These are phyloP conservation scores for Bombycilla garrulus DNA, from an alignment of 2,113 vertebrate species.

Conservation along the genomic window DNA sequence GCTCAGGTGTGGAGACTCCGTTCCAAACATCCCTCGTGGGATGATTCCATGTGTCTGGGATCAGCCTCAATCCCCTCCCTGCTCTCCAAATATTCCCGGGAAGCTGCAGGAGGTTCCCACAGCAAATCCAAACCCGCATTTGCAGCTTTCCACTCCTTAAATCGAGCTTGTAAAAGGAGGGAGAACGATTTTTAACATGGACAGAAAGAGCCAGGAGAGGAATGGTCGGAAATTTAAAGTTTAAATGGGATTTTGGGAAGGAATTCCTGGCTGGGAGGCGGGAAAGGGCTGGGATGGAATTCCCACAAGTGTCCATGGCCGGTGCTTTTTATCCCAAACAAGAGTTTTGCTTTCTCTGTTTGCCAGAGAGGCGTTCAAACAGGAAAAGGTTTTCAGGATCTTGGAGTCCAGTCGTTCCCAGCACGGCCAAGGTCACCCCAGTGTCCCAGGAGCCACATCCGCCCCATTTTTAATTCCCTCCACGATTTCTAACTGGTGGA, in stretches of 20 bases:
- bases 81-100: neutral
- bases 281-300: neutral
- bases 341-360: neutral
- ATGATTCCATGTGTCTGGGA: neutral
- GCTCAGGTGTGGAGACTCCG: neutral
- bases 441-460: neutral
- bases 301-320: neutral
- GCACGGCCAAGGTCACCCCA: neutral
- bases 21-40: neutral
- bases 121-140: neutral
- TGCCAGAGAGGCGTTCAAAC: fast-evolving
- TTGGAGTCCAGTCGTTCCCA: neutral
- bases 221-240: fast-evolving
- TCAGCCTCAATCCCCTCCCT: fast-evolving
- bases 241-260: too few relatives aligned
- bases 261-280: neutral
- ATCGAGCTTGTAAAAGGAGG: neutral
- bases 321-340: neutral
- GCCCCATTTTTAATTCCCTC: neutral
- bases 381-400: neutral
- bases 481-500: too few relatives aligned
- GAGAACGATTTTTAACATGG: fast-evolving
- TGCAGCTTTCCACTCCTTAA: neutral
- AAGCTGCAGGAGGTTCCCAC: neutral
- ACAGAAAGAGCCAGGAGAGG: too few relatives aligned